Conservation (phyloP, 2,797 vertebrate species). For the Pterois miles region DNA sequence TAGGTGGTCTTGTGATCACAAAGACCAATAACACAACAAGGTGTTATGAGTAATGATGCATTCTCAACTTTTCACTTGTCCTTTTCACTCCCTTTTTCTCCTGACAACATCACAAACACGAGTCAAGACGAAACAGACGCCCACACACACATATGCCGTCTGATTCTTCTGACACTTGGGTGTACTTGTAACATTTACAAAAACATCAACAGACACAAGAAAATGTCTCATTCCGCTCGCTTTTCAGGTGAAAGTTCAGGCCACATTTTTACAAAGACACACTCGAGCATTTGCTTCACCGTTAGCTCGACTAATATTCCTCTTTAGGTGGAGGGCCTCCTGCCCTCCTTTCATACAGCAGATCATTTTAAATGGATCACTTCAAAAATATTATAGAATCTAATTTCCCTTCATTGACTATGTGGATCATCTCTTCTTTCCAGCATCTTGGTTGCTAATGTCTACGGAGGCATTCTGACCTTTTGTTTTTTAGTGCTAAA, state of each 20-base stretch:
- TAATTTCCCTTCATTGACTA: too few species aligned
- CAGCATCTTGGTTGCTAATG: neutral
- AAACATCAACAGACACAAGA: constrained; percentile 6
- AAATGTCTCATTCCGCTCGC: neutral
- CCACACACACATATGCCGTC: constrained; percentile 27
- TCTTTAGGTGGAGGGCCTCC: neutral
- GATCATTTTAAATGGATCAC: neutral
- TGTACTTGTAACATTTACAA: constrained; percentile 32
- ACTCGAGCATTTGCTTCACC: neutral
- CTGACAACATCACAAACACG: constrained; percentile 15
- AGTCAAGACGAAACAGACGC: constrained; percentile 15
- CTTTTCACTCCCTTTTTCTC: constrained; percentile 6
- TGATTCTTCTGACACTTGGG: constrained; percentile 13
- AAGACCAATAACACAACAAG: constrained; percentile 22
- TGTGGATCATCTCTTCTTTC: neutral
- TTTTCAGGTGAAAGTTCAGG: neutral
- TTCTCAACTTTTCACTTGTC: constrained; percentile 3
- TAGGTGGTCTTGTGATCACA: constrained; percentile 12
- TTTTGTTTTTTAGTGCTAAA: neutral
- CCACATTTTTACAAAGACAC: neutral
- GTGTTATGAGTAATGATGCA: constrained; percentile 21
- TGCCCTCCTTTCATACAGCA: neutral
- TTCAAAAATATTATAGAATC: neutral
- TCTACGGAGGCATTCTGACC: neutral
- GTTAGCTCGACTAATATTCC: neutral